Conservation (phyloP, 2,888 invertebrate species). For the Sicus ferrugineus region DNA sequence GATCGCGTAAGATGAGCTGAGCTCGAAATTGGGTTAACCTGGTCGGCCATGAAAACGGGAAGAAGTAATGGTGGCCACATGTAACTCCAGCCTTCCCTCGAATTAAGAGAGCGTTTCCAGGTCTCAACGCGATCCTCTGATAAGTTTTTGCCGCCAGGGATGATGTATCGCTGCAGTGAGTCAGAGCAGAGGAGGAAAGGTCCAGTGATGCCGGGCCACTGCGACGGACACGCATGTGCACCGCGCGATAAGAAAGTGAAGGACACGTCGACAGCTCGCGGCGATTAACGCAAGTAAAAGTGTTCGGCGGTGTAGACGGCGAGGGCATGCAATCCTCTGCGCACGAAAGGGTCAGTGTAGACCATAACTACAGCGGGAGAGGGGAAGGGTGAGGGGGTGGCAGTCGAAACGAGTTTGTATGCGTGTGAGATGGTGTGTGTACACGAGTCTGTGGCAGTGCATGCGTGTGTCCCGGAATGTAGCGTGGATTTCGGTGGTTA, state of each 20-base stretch:
- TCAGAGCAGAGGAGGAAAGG: slow-evolving; percentile 10
- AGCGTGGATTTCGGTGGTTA: slow-evolving; percentile 32
- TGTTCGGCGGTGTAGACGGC: too few relatives aligned
- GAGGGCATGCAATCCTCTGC: too few relatives aligned
- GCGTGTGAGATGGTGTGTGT: neutral
- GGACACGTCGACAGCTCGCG: slow-evolving; percentile 41
- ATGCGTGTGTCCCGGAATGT: neutral
- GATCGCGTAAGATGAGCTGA: too few relatives aligned
- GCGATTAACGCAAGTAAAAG: neutral
- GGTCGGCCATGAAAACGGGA: too few relatives aligned
- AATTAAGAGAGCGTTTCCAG: too few relatives aligned
- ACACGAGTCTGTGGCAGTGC: neutral
- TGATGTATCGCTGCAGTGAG: slow-evolving; percentile 23
- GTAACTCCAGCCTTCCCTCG: too few relatives aligned
- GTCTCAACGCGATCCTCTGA: too few relatives aligned
- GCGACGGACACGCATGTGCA: neutral
- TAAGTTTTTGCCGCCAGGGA: slow-evolving; percentile 37
- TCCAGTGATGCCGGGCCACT: slow-evolving; percentile 20
- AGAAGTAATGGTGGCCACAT: too few relatives aligned
- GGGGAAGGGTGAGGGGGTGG: neutral
- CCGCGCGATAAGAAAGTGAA: slow-evolving; percentile 24
- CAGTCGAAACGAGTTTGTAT: neutral
- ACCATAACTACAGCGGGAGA: neutral
- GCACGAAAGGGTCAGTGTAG: too few relatives aligned
- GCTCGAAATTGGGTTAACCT: too few relatives aligned